Base-by-base conservation (phyloP, 2,888 invertebrate genomes). In the Stegana nigrithorax region DNA sequence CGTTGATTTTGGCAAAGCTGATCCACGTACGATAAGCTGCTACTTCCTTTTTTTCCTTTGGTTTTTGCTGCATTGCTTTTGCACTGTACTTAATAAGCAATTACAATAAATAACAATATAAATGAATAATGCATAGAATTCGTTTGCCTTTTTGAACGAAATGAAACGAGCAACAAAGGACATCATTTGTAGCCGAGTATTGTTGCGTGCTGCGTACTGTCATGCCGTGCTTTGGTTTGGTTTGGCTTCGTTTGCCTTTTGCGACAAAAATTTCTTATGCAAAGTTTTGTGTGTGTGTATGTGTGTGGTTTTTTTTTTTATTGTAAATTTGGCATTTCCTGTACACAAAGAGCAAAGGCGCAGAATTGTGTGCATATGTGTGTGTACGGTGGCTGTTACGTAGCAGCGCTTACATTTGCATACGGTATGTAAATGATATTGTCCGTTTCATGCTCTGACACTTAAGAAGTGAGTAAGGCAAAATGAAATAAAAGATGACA, bases 401-500 rank as follows among this genome's bases (percentile, higher is more conserved):
- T n/a, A n/a, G n/a, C n/a, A n/a, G 61, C 51, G 59, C 53, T 51
- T 53, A 67, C 67, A 77, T 77, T 77, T 75, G 75, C 73, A 75
- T 77, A 67, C 68, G 45, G 67, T 73, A 75, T 75, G 75, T 71
- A 77, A 73, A 75, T 75, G 71, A 72, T 75, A 71, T 77, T 77
- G 73, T 75, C 73, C 73, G 68, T 70, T 73, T 72, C 75, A 75
- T 70, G 75, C 70, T 71, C 71, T 72, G 75, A 77, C 75, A 77
- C 75, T 75, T 77, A 72, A 73, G 68, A 72, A 29, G n/a, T 29
- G 29, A 23, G 17, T 23, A 51, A 27, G 27, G 27, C 73, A 73
- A 69, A 75, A 76, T 75, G 67, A 75, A 75, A 72, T 77, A 77
- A 75, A 75, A 77, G 71, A 77, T 71, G 68, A 67, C 70, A 66